Base-by-base conservation (phyloP, 1,140 invertebrate species). In the Mylabris phalerata region DNA sequence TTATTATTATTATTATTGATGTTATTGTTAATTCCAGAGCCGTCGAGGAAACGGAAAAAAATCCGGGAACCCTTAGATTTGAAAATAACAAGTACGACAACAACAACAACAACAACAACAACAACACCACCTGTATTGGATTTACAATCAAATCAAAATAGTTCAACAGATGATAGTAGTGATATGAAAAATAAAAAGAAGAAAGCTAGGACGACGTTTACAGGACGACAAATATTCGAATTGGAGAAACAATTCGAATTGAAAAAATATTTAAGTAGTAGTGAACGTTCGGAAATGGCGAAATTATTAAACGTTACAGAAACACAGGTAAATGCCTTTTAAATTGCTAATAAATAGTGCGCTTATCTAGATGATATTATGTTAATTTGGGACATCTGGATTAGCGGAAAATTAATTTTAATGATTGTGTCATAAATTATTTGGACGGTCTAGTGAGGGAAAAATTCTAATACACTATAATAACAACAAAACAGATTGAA, bases 251-350 rank as follows among this genome's bases (percentile, higher is more conserved):
- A 95, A 76, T 97, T 97, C 72, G 94, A 97, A 76, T 80, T 91
- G 52, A 97, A 96, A 79, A 97, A 97, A 76, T 97, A 97, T 77
- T 81, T 97, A 49, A 95, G 91, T 61, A 95, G 92, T n/a, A 93
- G 89, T 48, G 94, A 97, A 74, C 77, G 94, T 61, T 87, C 92
- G 10, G 93, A 95, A 66, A 93, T 96, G 90, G 93, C 93, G 10
- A 92, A 92, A 68, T 76, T 95, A 45, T 80, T 96, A 24, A 93
- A 92, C 71, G 93, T 97, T 55, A 97, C 94, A 6, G 93, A 96
- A 78, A 95, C 93, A 9, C 94, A 96, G 88, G 93, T 96, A 73
- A 32, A 5, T 32, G 7, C 7, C 7, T 7, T 4, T 32, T 32
- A 32, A 32, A 32, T 32, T 32, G 32, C 2, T 32, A 7, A 32